A percentile compares a stretch with the other conserved stretches of the same genome.
phyloP scores from a whole-genome alignment of 1,140 invertebrate genomes.

The Archivesica marissinica region DNA sequence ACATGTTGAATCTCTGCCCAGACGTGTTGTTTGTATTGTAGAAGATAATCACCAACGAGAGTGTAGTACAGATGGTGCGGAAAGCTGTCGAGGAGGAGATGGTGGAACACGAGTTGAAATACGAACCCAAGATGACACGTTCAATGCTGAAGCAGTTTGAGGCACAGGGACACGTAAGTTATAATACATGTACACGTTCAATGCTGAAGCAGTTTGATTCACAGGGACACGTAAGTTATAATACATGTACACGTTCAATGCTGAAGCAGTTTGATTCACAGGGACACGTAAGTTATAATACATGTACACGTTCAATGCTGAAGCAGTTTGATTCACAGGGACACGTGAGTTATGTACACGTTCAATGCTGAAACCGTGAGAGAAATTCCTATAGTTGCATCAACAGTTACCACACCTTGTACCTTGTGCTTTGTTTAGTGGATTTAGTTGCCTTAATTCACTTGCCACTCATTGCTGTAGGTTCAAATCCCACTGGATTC shows the following conservation, averaged over 20 bases:
- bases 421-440: no score
- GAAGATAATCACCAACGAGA: slow-evolving; percentile 62
- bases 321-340: slow-evolving; percentile 56
- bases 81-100: slow-evolving; percentile 54
- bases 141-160: slow-evolving; percentile 56
- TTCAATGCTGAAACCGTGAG: no score
- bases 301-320: slow-evolving; percentile 49
- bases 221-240: slow-evolving; percentile 44
- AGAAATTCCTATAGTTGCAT: no score
- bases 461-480: no score
- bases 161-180: slow-evolving; percentile 42
- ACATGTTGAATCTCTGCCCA: no score
- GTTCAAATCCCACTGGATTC: no score
- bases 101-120: background rate
- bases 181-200: slow-evolving; percentile 43
- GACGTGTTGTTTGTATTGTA: background rate
- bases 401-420: no score
- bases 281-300: slow-evolving; percentile 45
- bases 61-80: slow-evolving; percentile 56
- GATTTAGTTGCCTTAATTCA: no score
- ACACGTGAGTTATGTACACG: slow-evolving; percentile 37
- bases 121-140: slow-evolving; percentile 51
- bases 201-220: slow-evolving; percentile 56
- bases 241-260: slow-evolving; percentile 47
- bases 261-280: slow-evolving; percentile 54